These are phyloP conservation scores for Platichthys flesus DNA, from an alignment of 2,113 vertebrate species.

Conservation along the genomic window DNA sequence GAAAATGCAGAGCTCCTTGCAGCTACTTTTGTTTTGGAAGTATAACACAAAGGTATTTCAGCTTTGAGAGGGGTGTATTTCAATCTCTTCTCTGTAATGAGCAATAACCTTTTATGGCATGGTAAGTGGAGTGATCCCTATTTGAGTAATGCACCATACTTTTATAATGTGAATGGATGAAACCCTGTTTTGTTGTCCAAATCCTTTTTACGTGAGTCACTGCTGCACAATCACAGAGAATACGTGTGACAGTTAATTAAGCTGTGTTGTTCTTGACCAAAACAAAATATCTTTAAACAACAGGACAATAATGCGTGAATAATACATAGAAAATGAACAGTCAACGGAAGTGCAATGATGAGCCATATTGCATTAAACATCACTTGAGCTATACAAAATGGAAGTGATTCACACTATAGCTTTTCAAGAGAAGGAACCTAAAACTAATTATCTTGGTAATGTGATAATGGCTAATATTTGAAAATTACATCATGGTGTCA, in stretches of 20 bases:
- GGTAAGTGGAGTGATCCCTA: neutral
- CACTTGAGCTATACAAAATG: neutral
- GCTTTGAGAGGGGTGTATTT: slow-evolving; percentile 13
- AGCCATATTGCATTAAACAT: slow-evolving; percentile 1
- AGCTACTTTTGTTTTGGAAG: neutral
- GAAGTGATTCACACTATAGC: neutral
- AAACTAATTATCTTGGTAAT: slow-evolving; percentile 7
- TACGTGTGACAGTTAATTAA: slow-evolving; percentile 26
- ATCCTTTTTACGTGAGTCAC: slow-evolving; percentile 24
- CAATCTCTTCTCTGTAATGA: slow-evolving; percentile 9
- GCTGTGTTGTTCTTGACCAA: slow-evolving; percentile 22
- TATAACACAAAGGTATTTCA: slow-evolving; percentile 9
- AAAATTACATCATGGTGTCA: neutral
- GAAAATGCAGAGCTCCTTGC: neutral
- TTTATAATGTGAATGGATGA: neutral
- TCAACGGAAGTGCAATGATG: neutral
- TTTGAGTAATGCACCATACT: neutral
- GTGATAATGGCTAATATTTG: neutral
- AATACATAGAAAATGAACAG: neutral
- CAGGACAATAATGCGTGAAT: slow-evolving; percentile 16
- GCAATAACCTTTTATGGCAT: slow-evolving; percentile 2
- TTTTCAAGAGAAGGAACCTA: neutral
- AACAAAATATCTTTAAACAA: slow-evolving; percentile 11
- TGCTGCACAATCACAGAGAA: slow-evolving; percentile 19
- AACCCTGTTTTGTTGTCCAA: slow-evolving; percentile 7